Evolutionary conservation across 2,888 invertebrate genomes (phyloP), one percentile per base, ranked within the genome.

Genomic region (Lochmaea capreae): DNA sequence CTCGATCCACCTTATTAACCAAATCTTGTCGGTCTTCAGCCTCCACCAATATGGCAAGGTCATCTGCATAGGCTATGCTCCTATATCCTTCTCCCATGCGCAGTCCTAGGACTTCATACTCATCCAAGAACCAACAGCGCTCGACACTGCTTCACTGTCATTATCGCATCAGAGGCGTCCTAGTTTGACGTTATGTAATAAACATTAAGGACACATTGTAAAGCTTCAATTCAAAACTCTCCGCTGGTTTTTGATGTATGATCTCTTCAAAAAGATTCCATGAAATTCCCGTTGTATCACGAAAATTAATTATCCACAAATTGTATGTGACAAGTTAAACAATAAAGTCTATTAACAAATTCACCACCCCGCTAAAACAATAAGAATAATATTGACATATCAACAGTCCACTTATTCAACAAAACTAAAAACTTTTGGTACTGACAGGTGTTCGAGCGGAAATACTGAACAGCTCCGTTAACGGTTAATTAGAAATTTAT

Each of bases 401-500:
- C 14, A 14, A 39, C 59, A 58, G 14, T 33, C 59, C 59, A 59
- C 59, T 39, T 33, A 26, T 61, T 39, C 33, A 33, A 59, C 59
- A 59, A 14, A 59, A 59, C 14, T 39, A n/a, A 39, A 61, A 61
- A 61, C 39, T 61, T 39, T 61, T 61, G 61, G 33, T 33, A n/a
- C 33, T 61, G 61, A 61, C 61, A 61, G 61, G 61, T 39, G 39
- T 6, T 33, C n/a, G 14, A 11, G 3, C 14, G 16, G 3, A 61
- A 61, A 61, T 33, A 14, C 61, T 33, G 33, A 14, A 61, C 14
- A 39, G 11, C 33, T 1, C 2, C n/a, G 12, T 61, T 33, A 39
- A 33, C 39, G 61, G 61, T 61, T 39, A 61, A 61, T 61, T 61
- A 39, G 61, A 61, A 61, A 61, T 39, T 61, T 16, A n/a, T 33